These are phyloP conservation scores for Hydrozoanthus gracilis DNA, from an alignment of 92 coral and sea anemone species.

Conservation along the genomic window DNA sequence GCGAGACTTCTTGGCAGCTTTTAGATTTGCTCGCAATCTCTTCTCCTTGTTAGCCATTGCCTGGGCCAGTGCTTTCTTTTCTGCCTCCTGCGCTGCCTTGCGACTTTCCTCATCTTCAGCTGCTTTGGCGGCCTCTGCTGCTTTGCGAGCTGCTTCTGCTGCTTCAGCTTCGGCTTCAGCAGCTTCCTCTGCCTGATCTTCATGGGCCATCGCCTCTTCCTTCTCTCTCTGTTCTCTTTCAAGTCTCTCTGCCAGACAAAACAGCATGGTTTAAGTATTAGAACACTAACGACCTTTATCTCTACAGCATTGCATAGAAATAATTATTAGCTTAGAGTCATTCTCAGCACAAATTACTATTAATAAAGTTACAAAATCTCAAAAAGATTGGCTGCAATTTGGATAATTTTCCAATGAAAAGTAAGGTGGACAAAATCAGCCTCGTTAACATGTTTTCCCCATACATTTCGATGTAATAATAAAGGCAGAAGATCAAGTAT, in stretches of 20 bases:
- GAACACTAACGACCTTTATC: not conserved
- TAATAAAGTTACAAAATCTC: too few species aligned
- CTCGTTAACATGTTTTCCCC: too few species aligned
- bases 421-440: too few species aligned
- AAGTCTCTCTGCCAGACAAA: constrained; percentile 68
- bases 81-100: constrained; percentile 95
- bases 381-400: too few species aligned
- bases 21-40: constrained; percentile 89
- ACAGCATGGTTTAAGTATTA: not conserved
- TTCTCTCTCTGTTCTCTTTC: constrained; percentile 83
- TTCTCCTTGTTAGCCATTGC: constrained; percentile 96
- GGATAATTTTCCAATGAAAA: too few species aligned
- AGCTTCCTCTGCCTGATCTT: constrained; percentile 95
- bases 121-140: constrained; percentile 90
- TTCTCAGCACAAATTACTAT: too few species aligned
- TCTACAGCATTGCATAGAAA: not conserved
- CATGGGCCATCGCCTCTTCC: constrained; percentile 97
- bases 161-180: constrained; percentile 97
- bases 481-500: too few species aligned
- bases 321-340: too few species aligned
- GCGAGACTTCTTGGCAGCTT: constrained; percentile 91
- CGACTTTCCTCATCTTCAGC: constrained; percentile 93
- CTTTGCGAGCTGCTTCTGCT: constrained; percentile 88
- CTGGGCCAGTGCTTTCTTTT: constrained; percentile 96
- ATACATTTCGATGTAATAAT: too few species aligned